Percentiles rank a stretch among this genome's conserved stretches.
phyloP scores from a whole-genome alignment of 2,113 vertebrate species.

The Bubo scandiacus region DNA sequence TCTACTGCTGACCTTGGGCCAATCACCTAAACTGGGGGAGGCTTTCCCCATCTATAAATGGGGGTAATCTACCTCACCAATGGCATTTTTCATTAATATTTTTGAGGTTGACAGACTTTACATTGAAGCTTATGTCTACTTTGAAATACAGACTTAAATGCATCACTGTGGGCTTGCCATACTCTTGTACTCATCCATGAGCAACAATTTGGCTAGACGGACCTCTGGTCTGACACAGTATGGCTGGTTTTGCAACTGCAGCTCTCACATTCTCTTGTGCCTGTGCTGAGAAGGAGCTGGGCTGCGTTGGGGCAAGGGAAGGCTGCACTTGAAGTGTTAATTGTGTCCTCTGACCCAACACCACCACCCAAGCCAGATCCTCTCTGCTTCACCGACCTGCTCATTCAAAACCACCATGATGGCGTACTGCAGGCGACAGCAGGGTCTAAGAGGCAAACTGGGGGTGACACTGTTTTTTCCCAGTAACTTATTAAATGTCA shows the following conservation, averaged over 20 bases:
- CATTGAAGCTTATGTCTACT: accelerated
- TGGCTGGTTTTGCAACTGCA: neutral
- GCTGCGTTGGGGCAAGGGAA: neutral
- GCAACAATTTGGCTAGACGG: neutral
- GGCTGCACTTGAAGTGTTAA: neutral
- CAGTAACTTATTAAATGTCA: neutral
- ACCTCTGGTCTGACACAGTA: neutral
- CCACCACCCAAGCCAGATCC: neutral
- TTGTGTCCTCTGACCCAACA: neutral
- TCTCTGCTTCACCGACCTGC: neutral
- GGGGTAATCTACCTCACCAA: neutral
- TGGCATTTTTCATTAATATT: neutral
- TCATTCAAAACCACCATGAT: accelerated
- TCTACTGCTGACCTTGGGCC: neutral
- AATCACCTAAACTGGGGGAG: neutral
- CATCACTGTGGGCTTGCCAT: neutral
- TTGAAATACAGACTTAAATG: neutral
- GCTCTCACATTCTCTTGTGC: neutral
- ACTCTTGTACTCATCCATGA: accelerated
- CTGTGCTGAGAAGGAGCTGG: neutral
- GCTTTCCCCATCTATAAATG: neutral
- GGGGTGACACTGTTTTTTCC: neutral
- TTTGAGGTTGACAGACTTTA: neutral
- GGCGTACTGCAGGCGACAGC: neutral
- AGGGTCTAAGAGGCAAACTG: neutral